Evolutionary conservation across 1,140 invertebrate genomes (phyloP).

Genomic region (Chymomyza costata): DNA sequence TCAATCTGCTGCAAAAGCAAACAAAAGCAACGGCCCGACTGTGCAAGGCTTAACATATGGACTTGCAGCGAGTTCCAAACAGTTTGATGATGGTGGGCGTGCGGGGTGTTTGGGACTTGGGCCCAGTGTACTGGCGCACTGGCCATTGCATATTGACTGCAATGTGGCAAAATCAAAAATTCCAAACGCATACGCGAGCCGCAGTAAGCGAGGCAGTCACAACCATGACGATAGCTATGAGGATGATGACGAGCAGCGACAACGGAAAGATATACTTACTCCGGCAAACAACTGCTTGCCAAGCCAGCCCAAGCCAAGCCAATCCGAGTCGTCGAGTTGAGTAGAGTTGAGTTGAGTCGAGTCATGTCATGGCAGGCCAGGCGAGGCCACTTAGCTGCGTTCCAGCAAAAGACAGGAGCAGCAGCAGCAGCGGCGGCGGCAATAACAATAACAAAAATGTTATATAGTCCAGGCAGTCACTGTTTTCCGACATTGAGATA

Average conservation of each 20-base stretch:
- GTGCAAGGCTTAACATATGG: conserved; percentile 35
- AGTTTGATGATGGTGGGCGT: neutral
- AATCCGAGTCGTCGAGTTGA: too few relatives aligned
- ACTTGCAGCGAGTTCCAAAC: too few relatives aligned
- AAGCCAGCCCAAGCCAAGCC: conserved; percentile 20
- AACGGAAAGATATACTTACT: too few relatives aligned
- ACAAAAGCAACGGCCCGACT: conserved; percentile 15
- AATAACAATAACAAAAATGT: too few relatives aligned
- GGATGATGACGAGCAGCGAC: conserved; percentile 2
- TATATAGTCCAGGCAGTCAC: too few relatives aligned
- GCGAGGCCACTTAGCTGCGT: conserved; percentile 59
- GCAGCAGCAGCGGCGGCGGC: too few relatives aligned
- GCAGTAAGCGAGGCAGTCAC: conserved; percentile 45
- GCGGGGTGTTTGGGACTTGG: too few relatives aligned
- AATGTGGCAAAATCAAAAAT: conserved; percentile 72
- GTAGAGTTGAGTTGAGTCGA: too few relatives aligned
- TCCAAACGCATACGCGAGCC: conserved; percentile 56
- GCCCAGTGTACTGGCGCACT: too few relatives aligned
- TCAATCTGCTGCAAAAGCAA: conserved; percentile 55
- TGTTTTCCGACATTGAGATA: too few relatives aligned
- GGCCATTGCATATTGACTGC: conserved; percentile 55
- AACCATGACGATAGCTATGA: conserved; percentile 54
- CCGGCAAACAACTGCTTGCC: conserved; percentile 2
- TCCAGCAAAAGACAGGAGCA: too few relatives aligned
- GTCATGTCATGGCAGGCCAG: neutral